phyloP scores from a whole-genome alignment of 2,888 invertebrate species.

The Cotesia congregata region DNA sequence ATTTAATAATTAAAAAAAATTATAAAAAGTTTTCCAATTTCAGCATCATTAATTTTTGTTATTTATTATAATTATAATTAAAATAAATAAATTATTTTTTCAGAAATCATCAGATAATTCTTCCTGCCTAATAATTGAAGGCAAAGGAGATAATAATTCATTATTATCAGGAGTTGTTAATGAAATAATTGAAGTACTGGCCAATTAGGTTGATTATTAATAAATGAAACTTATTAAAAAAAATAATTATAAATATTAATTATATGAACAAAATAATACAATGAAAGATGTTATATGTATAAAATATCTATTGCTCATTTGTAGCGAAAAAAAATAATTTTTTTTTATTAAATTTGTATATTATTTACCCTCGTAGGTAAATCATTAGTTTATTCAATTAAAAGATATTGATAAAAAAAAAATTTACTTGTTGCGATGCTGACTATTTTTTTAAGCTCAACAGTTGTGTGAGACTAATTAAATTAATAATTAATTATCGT shows the following conservation, averaged over 20 bases:
- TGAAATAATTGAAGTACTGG: conserved; percentile 62
- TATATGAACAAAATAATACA: neutral
- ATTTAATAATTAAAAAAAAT: too few species aligned
- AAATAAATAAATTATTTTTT: conserved; percentile 36
- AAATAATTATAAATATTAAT: conserved; percentile 14
- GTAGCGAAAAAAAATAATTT: conserved; percentile 12
- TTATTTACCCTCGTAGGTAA: conserved; percentile 6
- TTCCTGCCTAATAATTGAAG: conserved; percentile 61
- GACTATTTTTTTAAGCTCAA: neutral
- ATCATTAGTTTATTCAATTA: conserved; percentile 15
- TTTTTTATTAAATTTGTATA: conserved; percentile 29
- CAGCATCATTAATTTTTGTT: too few species aligned
- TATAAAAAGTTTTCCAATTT: too few species aligned
- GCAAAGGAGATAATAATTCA: conserved; percentile 67
- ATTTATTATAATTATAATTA: too few species aligned
- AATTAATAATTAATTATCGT: neutral
- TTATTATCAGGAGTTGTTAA: conserved; percentile 63
- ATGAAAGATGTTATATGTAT: conserved; percentile 7
- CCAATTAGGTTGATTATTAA: conserved; percentile 47
- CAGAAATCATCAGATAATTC: conserved; percentile 60
- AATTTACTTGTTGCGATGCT: neutral
- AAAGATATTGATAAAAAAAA: neutral
- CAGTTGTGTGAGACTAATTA: too few species aligned
- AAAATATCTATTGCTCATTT: conserved; percentile 37
- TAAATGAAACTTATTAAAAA: neutral